Evolutionary conservation across 2,113 vertebrate genomes (phyloP).

Genomic region (Trochalopteron elliotii): DNA sequence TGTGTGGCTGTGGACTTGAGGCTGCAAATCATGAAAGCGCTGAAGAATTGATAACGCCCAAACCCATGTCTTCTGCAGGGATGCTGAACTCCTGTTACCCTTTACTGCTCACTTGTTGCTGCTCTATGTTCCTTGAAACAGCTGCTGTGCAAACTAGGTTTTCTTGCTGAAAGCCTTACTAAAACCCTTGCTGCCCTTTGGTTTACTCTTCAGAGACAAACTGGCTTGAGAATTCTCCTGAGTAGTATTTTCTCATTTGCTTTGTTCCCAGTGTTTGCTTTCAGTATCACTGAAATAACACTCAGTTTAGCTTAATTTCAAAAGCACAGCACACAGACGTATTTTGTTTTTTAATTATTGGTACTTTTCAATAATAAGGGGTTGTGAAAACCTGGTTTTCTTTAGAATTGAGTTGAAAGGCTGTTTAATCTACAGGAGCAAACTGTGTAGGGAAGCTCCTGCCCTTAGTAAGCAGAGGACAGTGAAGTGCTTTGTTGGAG

Average conservation of each 20-base stretch:
- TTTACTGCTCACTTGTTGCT: rapidly evolving
- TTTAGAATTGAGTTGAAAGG: neutral
- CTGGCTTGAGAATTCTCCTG: neutral
- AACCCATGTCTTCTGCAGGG: neutral
- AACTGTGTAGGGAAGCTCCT: neutral
- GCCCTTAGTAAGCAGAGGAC: neutral
- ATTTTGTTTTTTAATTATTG: neutral
- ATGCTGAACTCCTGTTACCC: rapidly evolving
- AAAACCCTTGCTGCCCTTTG: neutral
- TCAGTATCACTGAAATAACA: neutral
- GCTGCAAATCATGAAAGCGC: neutral
- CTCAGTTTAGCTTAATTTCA: neutral
- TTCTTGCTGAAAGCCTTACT: neutral
- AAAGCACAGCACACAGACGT: rapidly evolving
- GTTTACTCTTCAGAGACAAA: neutral
- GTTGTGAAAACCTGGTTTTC: neutral
- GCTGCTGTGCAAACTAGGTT: neutral
- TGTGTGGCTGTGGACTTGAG: neutral
- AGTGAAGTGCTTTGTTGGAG: neutral
- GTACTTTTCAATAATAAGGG: neutral
- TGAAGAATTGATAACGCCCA: neutral
- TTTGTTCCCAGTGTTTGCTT: neutral
- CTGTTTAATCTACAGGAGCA: neutral
- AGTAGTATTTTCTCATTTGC: neutral
- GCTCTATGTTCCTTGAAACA: neutral